Base-by-base conservation (phyloP, 2,888 invertebrate species). In the Aplocera efformata region DNA sequence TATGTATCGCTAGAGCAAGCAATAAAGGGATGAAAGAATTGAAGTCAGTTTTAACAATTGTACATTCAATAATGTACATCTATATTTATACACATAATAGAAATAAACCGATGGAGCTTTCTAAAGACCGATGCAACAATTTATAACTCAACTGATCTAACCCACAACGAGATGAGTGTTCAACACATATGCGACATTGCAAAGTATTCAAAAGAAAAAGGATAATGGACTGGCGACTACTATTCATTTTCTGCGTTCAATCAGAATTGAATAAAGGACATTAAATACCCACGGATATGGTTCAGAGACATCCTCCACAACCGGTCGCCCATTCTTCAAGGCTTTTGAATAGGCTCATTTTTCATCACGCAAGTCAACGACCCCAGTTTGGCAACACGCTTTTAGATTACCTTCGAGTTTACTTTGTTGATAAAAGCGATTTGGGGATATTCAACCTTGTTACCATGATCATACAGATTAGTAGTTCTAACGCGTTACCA, bases 231-330 rank as follows among this genome's bases (percentile, higher is more conserved):
- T 24, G 27, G 10, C 13, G n/a, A n/a, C 13, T 17, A 5, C 13
- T 3, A 17, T 38, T 23, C 27, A 32, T 35, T 34, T 8, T 23
- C 24, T 7, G 10, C 13, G 30, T 24, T 32, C 32, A 36, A 36
- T 45, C 10, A 11, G 29, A 48, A 41, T 49, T 48, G 50, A 33
- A 42, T 33, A 29, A 3, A 17, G 42, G 26, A 38, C 24, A 38
- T 35, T 42, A 48, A 43, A 48, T 50, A 53, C 49, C 48, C 26
- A 42, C 42, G 38, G 42, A 51, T 53, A 39, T 43, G 53, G 48
- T 60, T 42, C 58, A 58, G 56, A 55, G 59, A 62, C 58, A 67
- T 63, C 68, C 60, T 67, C 60, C 21, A 35, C 13, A 53, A 71
- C 64, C 63, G 59, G 64, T 64, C 51, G 34, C 26, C 30, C 33